A percentile compares a stretch with the other conserved stretches of the same genome.
Conservation (phyloP, 2,113 vertebrate species). For the Axis porcinus region DNA sequence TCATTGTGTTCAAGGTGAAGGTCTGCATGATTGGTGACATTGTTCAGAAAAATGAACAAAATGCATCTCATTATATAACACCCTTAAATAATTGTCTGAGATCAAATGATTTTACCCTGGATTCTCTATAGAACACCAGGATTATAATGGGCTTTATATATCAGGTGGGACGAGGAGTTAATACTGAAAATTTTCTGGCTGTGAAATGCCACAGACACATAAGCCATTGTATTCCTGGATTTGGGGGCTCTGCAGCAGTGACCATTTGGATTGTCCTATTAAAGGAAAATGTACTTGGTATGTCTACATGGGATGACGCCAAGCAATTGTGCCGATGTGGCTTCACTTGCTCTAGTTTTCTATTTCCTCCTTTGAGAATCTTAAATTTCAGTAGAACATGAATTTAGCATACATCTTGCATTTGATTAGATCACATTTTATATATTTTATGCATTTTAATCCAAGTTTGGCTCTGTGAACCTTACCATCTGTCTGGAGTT, state of each 20-base stretch:
- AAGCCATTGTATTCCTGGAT: not conserved
- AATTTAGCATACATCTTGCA: slow-evolving; percentile 76
- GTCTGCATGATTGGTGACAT: not conserved
- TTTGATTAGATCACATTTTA: slow-evolving; percentile 77
- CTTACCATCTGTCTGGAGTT: slow-evolving; percentile 77
- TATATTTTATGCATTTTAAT: slow-evolving; percentile 76
- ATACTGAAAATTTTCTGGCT: not conserved
- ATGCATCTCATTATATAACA: not conserved
- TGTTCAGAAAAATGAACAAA: not conserved
- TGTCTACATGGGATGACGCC: not conserved
- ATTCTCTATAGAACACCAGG: not conserved
- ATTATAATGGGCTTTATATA: not conserved
- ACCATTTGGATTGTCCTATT: not conserved
- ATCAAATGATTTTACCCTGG: not conserved
- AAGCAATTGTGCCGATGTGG: slow-evolving; percentile 38
- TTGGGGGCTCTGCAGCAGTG: not conserved
- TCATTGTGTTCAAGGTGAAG: not conserved
- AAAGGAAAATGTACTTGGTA: not conserved
- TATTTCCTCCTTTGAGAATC: slow-evolving; percentile 68
- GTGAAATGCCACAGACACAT: not conserved
- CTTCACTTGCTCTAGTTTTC: slow-evolving; percentile 68
- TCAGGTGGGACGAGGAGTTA: not conserved
- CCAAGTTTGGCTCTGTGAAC: slow-evolving; percentile 78
- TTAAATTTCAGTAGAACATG: slow-evolving; percentile 72
- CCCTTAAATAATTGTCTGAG: not conserved